Evolutionary conservation across 2,113 vertebrate species (phyloP), one percentile per base, ranked within the genome.

Genomic region (Pollachius pollachius): DNA sequence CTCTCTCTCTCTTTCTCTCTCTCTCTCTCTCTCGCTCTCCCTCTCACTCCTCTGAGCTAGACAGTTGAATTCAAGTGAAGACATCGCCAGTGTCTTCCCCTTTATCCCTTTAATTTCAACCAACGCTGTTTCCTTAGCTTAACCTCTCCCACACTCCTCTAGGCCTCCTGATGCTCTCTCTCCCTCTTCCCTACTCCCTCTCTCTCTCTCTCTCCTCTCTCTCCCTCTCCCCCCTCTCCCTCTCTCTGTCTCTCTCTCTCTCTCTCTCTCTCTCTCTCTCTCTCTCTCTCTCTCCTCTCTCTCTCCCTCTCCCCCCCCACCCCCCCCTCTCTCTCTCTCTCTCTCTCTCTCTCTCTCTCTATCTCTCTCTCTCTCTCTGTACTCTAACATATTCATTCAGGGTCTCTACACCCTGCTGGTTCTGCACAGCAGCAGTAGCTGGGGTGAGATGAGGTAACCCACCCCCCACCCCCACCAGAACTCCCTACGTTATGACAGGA

Each of bases 321-420:
- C 52, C 3, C 52, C 3, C 52, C 3, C 52, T 54, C 52, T 82
- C 79, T 62, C 81, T 83, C 78, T 77, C 84, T 84, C 78, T 72
- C 84, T 83, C 4, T 27, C 23, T 30, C 17, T 57, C 52, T 16
- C 12, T 15, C 52, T 54, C 52, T 54, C 52, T 54, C 52, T 54
- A 2, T 54, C 13, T 11, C 52, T 12, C 13, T 16, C 52, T 7
- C 52, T 54, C 52, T 54, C 52, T 54, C 52, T 54, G 3, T 54
- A 0, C 17, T 17, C 52, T 56, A 9, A 12, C 9, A 15, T 15
- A 56, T 15, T 56, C 5, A 56, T 13, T 17, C 16, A 54, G 12
- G 16, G 52, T 16, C 52, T 6, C 11, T 54, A 1, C 52, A 54
- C 16, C 16, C 17, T 56, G 30, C 30, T 34, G 30, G 30, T 34